Conservation (phyloP, 2,797 vertebrate species). For the Tauraco hartlaubi region DNA sequence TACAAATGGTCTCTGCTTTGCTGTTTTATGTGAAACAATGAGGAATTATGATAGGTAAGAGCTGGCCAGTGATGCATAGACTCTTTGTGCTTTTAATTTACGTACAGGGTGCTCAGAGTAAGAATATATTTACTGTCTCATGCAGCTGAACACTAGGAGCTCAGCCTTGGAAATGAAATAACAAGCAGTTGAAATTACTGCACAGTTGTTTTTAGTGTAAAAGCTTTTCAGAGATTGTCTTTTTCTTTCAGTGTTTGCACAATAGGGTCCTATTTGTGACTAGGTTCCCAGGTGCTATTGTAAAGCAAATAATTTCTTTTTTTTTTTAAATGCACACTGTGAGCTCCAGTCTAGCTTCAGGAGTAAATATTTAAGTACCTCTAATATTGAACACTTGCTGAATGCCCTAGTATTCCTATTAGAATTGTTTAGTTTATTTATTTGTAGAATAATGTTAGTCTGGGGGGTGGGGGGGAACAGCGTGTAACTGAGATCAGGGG, state of each 20-base stretch:
- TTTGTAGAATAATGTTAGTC: background rate
- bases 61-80: background rate
- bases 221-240: background rate
- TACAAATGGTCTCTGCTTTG: background rate
- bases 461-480: rapidly evolving
- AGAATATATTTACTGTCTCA: conserved; percentile 9
- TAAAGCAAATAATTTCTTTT: background rate
- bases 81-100: conserved; percentile 23
- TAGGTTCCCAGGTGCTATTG: conserved; percentile 25
- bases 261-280: background rate
- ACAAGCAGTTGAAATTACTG: background rate
- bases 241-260: background rate
- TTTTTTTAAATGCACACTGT: background rate
- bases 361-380: conserved; percentile 53
- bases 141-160: background rate
- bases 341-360: background rate
- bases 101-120: background rate
- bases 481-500: background rate
- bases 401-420: background rate
- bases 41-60: background rate
- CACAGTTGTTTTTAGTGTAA: background rate
- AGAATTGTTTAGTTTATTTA: background rate
- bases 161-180: background rate
- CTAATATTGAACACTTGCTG: conserved; percentile 26
- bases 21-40: background rate